phyloP scores from a whole-genome alignment of 2,113 vertebrate species.

The Entelurus aequoreus region DNA sequence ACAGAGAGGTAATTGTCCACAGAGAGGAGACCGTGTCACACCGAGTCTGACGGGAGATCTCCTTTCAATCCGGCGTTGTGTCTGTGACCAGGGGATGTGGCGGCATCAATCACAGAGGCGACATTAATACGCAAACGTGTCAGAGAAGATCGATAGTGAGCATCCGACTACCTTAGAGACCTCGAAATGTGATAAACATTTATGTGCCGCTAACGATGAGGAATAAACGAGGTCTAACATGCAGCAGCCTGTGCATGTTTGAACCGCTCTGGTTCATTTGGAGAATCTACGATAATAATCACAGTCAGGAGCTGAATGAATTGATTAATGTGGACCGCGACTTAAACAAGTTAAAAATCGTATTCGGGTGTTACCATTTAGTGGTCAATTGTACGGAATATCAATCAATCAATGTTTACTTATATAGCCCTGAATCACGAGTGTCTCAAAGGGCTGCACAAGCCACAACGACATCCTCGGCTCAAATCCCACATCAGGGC shows the following conservation, averaged over 20 bases:
- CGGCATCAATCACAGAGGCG: conserved; percentile 33
- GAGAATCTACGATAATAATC: too few species aligned
- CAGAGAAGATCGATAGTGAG: conserved; percentile 41
- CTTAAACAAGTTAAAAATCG: too few species aligned
- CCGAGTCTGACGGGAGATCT: conserved; percentile 10
- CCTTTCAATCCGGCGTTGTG: conserved; percentile 22
- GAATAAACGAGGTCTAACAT: not conserved
- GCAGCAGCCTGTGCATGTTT: not conserved
- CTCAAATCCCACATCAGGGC: too few species aligned
- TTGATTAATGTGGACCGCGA: too few species aligned
- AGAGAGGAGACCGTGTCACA: conserved; percentile 10
- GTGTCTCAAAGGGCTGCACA: too few species aligned
- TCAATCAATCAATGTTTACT: too few species aligned
- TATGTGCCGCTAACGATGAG: conserved; percentile 1
- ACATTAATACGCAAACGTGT: conserved; percentile 42
- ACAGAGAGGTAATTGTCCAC: conserved; percentile 11
- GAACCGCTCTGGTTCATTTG: not conserved
- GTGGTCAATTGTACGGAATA: too few species aligned
- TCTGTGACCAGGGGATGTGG: conserved; percentile 4
- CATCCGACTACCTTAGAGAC: conserved; percentile 15
- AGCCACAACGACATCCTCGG: too few species aligned
- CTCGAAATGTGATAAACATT: conserved; percentile 25
- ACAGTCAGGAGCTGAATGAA: too few species aligned
- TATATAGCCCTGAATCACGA: too few species aligned
- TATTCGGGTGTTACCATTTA: too few species aligned